A percentile compares a stretch with the other conserved stretches of the same genome.
Conservation (phyloP, 2,888 invertebrate genomes). For the Lacanobia wlatinum region DNA sequence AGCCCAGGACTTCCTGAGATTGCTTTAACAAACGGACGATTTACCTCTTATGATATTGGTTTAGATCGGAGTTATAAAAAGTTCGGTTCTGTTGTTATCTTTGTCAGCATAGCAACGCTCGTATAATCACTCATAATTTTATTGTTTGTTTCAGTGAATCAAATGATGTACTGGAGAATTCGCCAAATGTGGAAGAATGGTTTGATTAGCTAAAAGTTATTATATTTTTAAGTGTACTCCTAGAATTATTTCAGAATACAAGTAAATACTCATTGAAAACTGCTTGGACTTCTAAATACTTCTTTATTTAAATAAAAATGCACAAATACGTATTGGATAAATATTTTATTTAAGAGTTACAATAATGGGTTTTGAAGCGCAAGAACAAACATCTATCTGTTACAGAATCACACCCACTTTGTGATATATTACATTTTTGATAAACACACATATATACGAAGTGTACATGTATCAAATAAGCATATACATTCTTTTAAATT, state of each 20-base stretch:
- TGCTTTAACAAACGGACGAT: no score
- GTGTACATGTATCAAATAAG: slow-evolving; percentile 78
- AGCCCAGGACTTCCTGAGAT: no score
- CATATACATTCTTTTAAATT: slow-evolving; percentile 79
- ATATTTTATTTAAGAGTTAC: slow-evolving; percentile 89
- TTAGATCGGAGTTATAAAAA: no score
- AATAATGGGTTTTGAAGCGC: slow-evolving; percentile 86
- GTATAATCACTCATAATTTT: background rate
- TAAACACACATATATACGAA: slow-evolving; percentile 78
- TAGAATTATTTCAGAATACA: slow-evolving; percentile 33
- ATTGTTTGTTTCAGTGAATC: slow-evolving; percentile 93
- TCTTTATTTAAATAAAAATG: slow-evolving; percentile 69
- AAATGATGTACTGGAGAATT: slow-evolving; percentile 95
- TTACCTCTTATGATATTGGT: no score
- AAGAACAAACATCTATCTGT: slow-evolving; percentile 85
- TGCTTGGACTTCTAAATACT: slow-evolving; percentile 39
- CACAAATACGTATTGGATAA: slow-evolving; percentile 84
- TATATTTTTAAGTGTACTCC: slow-evolving; percentile 50
- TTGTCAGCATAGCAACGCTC: background rate
- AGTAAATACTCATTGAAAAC: slow-evolving; percentile 38
- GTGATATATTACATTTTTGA: slow-evolving; percentile 80
- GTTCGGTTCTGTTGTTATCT: no score
- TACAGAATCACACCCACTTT: slow-evolving; percentile 81
- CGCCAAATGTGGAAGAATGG: slow-evolving; percentile 96
- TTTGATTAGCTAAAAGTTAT: slow-evolving; percentile 85